Evolutionary conservation across 2,888 invertebrate genomes (phyloP).

Genomic region (Cenopis cana): DNA sequence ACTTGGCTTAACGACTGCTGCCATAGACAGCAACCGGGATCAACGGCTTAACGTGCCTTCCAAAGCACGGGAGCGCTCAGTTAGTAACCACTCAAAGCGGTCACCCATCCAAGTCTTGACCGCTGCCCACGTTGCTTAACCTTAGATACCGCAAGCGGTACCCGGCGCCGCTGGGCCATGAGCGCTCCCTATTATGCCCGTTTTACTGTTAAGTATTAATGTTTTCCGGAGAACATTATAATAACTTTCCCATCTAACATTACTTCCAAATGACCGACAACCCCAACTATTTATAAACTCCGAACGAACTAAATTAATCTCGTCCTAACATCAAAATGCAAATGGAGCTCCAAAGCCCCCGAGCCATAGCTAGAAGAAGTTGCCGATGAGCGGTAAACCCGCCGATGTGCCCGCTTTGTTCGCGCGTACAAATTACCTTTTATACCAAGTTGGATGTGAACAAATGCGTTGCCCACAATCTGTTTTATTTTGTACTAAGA

Average conservation of each 20-base stretch:
- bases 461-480: conserved; percentile 37
- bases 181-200: no score
- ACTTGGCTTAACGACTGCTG: no score
- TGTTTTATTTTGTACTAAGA: conserved; percentile 38
- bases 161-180: no score
- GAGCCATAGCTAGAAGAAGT: conserved; percentile 14
- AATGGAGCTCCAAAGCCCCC: conserved; percentile 2
- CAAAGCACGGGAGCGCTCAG: no score
- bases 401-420: conserved; percentile 30
- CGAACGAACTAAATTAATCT: conserved; percentile 14
- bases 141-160: no score
- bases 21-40: no score
- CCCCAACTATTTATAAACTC: not conserved
- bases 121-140: no score
- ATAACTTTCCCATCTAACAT: not conserved
- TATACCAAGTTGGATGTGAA: conserved; percentile 40
- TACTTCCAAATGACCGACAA: not conserved
- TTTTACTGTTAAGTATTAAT: no score
- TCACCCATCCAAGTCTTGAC: no score
- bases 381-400: conserved; percentile 25
- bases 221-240: no score
- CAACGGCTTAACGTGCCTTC: no score
- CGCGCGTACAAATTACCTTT: conserved; percentile 37
- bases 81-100: no score
- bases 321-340: not conserved